These are phyloP conservation scores for Caenorhabditis sinica DNA, from an alignment of 2,888 invertebrate species.

Conservation along the genomic window DNA sequence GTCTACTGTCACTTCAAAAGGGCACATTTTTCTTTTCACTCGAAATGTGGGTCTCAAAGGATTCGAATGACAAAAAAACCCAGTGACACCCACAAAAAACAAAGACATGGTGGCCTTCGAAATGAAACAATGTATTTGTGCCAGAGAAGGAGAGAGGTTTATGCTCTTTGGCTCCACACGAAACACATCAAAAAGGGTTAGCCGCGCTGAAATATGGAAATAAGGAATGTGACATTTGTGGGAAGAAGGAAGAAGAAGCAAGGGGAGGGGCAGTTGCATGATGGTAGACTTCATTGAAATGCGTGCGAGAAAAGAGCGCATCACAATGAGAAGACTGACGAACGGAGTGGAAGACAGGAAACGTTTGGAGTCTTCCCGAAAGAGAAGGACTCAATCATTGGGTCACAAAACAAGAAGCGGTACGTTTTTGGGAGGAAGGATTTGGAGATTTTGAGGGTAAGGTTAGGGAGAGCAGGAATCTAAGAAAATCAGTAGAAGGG, in stretches of 20 bases:
- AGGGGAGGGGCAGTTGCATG: constrained; percentile 15
- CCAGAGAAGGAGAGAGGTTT: constrained; percentile 10
- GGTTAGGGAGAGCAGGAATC: not conserved
- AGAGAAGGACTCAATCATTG: not conserved
- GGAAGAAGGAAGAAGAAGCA: constrained; percentile 37
- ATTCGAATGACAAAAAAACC: constrained; percentile 16
- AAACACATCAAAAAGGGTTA: constrained; percentile 61
- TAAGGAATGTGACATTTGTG: constrained; percentile 67
- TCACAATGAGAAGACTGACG: constrained; percentile 60
- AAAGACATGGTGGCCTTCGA: constrained; percentile 23
- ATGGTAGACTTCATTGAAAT: constrained; percentile 65
- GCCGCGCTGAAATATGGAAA: constrained; percentile 67
- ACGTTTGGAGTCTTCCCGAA: constrained; percentile 22
- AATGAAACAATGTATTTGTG: constrained; percentile 37
- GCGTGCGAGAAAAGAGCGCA: constrained; percentile 63
- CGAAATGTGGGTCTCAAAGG: constrained; percentile 4
- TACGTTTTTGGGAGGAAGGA: constrained; percentile 29
- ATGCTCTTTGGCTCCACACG: constrained; percentile 38
- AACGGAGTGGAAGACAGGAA: constrained; percentile 55
- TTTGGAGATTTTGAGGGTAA: not conserved
- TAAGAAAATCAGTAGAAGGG: not conserved
- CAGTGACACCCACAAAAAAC: constrained; percentile 1
- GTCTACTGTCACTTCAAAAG: not conserved
- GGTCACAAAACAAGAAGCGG: constrained; percentile 14
- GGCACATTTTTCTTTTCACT: not conserved